Base-by-base conservation (phyloP, 2,888 invertebrate species). In the Ormyrus rosae region DNA sequence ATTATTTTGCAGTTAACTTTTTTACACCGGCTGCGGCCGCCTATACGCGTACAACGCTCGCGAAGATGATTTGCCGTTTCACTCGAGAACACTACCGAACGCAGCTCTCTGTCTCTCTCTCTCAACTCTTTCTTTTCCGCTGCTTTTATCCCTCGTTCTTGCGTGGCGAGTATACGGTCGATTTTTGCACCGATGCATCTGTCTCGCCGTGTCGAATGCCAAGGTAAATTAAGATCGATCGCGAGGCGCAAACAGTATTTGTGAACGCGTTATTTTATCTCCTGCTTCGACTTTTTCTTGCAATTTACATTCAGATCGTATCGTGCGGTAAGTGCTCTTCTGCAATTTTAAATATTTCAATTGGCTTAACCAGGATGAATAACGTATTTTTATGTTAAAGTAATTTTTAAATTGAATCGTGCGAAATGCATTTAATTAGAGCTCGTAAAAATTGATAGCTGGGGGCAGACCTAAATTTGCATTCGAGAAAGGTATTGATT, bases 1-100 rank as follows among this genome's bases (percentile, higher is more conserved):
- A 87, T 89, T 89, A 88, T 88, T 88, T 88, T 83, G 86, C 85
- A 87, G 86, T 88, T 87, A 87, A 83, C 85, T 86, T 86, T 86
- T 85, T 86, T 88, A 61, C 48, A 13, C 34, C 19, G 11, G 13
- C n/a, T 80, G 34, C 34, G 78, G 76, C 73, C 81, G 74, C 63
- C 82, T 82, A 34, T 11, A 6, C n/a, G 10, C 51, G 65, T 13
- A 4, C 80, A 76, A 83, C 63, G 53, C 53, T 70, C 77, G 80
- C 83, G 79, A 85, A 83, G 83, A 89, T 89, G 87, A 89, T 88
- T 89, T 85, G 88, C 85, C 85, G 83, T 86, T 89, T 88, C 84
- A 83, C 77, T 74, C 60, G 78, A 58, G n/a, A n/a, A 67, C 65
- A 78, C 71, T 78, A 10, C 51, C 71, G 34, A 34, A 34, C 55